Percentiles rank a stretch among this genome's conserved stretches.
phyloP scores from a whole-genome alignment of 2,888 invertebrate species.

The Eilema depressum region DNA sequence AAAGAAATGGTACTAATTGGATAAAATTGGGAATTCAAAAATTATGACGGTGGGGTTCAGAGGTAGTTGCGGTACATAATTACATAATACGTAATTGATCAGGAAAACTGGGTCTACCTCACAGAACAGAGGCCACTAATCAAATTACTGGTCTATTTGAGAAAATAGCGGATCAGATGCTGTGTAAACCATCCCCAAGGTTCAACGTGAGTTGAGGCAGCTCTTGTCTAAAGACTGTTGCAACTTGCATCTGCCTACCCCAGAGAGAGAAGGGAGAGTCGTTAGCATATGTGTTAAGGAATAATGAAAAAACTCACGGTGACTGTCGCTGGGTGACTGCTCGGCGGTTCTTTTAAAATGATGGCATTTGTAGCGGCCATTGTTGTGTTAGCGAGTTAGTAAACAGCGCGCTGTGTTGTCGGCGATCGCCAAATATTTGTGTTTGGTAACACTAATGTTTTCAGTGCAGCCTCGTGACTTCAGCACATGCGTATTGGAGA shows the following conservation, averaged over 20 bases:
- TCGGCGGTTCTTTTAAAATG: conserved; percentile 12
- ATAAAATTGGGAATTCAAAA: not conserved
- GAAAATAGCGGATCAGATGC: not conserved
- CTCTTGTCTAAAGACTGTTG: not conserved
- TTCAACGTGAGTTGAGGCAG: not conserved
- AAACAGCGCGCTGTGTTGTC: conserved; percentile 41
- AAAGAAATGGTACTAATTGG: too few species aligned
- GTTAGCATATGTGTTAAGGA: not conserved
- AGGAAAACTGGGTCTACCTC: not conserved
- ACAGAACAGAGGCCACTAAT: not conserved
- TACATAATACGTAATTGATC: not conserved
- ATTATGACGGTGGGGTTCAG: not conserved
- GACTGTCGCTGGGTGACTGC: not conserved
- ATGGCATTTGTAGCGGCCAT: not conserved
- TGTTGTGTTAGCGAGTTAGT: conserved; percentile 31
- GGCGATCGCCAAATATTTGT: conserved; percentile 7
- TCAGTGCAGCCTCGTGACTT: conserved; percentile 7
- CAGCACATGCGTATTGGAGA: not conserved
- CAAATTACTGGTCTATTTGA: not conserved
- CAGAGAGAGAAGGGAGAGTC: not conserved
- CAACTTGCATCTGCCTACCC: not conserved
- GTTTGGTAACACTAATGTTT: conserved; percentile 6
- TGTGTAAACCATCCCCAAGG: not conserved
- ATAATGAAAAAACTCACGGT: not conserved
- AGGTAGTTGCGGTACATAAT: not conserved